phyloP scores from a whole-genome alignment of 53 echinoderm and acorn worm species.

The Zoroaster sp. region DNA sequence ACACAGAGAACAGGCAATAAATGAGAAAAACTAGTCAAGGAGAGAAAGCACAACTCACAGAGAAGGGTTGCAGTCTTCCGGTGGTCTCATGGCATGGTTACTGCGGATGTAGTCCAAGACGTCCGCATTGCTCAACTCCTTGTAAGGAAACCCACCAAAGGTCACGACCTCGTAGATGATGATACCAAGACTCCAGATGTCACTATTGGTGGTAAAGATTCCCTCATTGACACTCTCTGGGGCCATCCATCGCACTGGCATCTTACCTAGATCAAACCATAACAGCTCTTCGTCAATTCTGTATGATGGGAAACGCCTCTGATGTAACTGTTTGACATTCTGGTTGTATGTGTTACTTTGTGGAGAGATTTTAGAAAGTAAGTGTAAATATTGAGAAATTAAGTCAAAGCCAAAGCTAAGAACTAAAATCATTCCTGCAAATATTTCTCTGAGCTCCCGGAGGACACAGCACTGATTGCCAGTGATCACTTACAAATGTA shows the following conservation, averaged over 20 bases:
- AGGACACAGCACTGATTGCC: too few relatives aligned
- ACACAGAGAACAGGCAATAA: background rate
- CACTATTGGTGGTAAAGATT: slow-evolving; percentile 91
- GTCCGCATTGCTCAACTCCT: slow-evolving; percentile 77
- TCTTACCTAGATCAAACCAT: slow-evolving; percentile 49
- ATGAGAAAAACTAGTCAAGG: background rate
- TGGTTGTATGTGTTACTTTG: too few relatives aligned
- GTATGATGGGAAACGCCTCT: background rate
- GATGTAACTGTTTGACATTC: background rate
- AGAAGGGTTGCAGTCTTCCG: slow-evolving; percentile 70
- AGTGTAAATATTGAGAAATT: too few relatives aligned
- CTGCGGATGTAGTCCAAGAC: slow-evolving; percentile 84
- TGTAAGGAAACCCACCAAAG: slow-evolving; percentile 91
- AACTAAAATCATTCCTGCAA: too few relatives aligned
- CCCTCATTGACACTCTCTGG: slow-evolving; percentile 92
- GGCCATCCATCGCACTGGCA: slow-evolving; percentile 96
- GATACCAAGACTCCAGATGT: slow-evolving; percentile 83
- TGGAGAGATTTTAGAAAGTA: too few relatives aligned
- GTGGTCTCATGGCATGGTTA: slow-evolving; percentile 71
- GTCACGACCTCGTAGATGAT: slow-evolving; percentile 94
- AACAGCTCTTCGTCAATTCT: background rate
- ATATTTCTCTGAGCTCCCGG: too few relatives aligned
- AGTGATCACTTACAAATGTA: too few relatives aligned
- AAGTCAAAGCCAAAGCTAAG: too few relatives aligned
- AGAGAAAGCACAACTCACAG: slow-evolving; percentile 63